phyloP scores from a whole-genome alignment of 2,113 vertebrate species.

The Phoxinus phoxinus region DNA sequence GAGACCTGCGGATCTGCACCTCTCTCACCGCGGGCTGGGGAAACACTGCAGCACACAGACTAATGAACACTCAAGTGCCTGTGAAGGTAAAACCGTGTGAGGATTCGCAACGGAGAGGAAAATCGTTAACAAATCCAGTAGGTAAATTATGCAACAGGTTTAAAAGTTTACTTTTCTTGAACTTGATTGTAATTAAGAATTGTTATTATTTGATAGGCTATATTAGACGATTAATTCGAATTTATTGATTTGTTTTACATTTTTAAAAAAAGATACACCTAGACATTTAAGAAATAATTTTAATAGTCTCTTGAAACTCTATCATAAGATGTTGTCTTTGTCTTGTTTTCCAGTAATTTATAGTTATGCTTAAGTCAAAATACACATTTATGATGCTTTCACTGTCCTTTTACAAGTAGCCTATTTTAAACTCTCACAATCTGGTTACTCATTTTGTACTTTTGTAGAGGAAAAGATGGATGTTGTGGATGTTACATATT shows the following conservation, averaged over 20 bases:
- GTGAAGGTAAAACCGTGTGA: background rate
- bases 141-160: conserved; percentile 32
- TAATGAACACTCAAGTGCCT: conserved; percentile 2
- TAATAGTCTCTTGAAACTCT: background rate
- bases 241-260: background rate
- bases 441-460: background rate
- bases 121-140: background rate
- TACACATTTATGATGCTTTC: background rate
- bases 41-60: background rate
- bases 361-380: background rate
- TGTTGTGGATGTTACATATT: background rate
- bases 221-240: background rate
- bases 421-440: background rate
- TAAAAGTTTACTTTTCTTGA: conserved; percentile 14
- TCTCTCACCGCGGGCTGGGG: background rate
- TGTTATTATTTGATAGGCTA: too few relatives aligned
- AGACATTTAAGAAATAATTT: background rate
- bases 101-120: conserved; percentile 5
- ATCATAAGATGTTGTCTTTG: background rate
- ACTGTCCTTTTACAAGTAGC: background rate
- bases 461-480: background rate
- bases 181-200: background rate
- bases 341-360: background rate
- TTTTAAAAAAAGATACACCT: background rate
- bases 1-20: background rate